These are phyloP conservation scores for Acanthopleura granulata DNA, from an alignment of 2,888 invertebrate genomes.

Conservation along the genomic window DNA sequence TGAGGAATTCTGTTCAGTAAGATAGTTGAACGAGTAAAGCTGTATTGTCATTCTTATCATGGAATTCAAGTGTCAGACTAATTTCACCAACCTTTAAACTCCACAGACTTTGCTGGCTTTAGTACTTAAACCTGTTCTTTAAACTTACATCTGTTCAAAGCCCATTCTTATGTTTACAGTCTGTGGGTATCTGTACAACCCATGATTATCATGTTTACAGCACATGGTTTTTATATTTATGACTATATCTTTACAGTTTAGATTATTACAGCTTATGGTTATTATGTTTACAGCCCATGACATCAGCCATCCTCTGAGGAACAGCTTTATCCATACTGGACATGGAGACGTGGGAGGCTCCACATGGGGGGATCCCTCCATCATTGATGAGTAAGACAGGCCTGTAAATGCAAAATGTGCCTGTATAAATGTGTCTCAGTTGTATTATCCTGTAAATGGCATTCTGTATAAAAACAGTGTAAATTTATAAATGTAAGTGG, in stretches of 20 bases:
- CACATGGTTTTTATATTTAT: background rate
- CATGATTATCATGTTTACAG: background rate
- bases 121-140: no score
- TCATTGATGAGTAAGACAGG: conserved; percentile 77
- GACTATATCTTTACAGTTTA: background rate
- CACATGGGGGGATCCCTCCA: conserved; percentile 87
- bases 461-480: background rate
- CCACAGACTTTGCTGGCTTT: no score
- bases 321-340: conserved; percentile 86
- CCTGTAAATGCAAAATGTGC: background rate
- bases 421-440: background rate
- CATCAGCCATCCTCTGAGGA: conserved; percentile 83
- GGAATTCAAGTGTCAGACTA: no score
- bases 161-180: no score
- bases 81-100: no score
- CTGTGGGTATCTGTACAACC: no score
- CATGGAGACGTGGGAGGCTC: conserved; percentile 79
- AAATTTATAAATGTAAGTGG: no score
- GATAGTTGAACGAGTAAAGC: no score
- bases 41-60: no score
- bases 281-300: conserved; percentile 72
- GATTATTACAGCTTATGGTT: background rate
- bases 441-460: background rate
- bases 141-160: no score
- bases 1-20: no score